Evolutionary conservation across 2,888 invertebrate genomes (phyloP), one percentile per base, ranked within the genome.

Genomic region (Aricia artaxerxes): DNA sequence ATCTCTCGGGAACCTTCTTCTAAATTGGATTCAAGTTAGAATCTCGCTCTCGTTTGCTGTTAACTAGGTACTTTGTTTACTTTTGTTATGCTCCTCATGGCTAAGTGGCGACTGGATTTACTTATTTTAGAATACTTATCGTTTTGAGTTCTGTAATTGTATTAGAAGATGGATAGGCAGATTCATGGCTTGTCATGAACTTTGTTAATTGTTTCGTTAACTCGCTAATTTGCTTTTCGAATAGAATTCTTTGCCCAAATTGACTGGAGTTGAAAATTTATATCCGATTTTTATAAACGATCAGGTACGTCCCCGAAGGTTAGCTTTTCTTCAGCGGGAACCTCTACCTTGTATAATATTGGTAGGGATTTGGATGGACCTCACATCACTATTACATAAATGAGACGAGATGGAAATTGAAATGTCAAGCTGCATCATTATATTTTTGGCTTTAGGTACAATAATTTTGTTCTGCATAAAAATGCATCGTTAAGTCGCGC

Each of bases 1-100:
- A 88, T 87, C 93, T 89, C 92, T 81, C 83, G 94, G 91, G 94
- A 86, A 88, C 91, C 87, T 92, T 93, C 89, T 88, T 88, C 86
- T 87, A 90, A 91, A 94, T 94, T 94, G 94, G 94, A 93, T 94
- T 90, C 86, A 89, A 91, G 89, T 92, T 91, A 84, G 89, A 91
- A 90, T 91, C 89, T 89, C 89, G 73, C 61, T 40, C 78, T 73
- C 60, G 73, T 73, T 61, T 86, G 87, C 85, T 82, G 86, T 84
- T 85, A 53, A 85, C 85, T 85, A 24, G 24, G 24, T 24, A 84
- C 81, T 84, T 83, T 84, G 81, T 85, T 84, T 84, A 82, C 82
- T 80, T 60, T 78, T 64, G 24, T 79, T 82, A 53, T 38, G 69
- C 35, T 13, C 11, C 13, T 69, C 35, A 38, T 69, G 69, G 13